Conservation (phyloP, 2,888 invertebrate genomes). For the Steinernema hermaphroditum region DNA sequence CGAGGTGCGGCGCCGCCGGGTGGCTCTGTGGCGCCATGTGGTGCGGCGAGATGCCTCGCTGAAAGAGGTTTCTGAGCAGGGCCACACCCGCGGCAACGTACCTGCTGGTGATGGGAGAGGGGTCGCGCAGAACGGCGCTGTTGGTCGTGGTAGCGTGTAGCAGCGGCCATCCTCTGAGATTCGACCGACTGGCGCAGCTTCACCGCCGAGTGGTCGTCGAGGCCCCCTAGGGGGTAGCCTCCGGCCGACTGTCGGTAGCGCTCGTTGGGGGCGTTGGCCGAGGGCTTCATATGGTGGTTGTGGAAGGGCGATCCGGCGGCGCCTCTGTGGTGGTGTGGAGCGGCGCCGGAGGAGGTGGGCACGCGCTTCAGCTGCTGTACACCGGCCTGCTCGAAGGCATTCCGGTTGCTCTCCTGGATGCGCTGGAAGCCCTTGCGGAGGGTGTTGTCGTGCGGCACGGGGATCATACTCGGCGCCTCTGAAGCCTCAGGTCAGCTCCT, state of each 20-base stretch:
- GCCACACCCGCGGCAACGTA: too few species aligned
- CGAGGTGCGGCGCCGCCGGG: constrained; percentile 65
- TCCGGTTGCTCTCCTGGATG: constrained; percentile 76
- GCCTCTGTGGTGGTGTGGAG: constrained; percentile 31
- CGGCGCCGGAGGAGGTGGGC: constrained; percentile 40
- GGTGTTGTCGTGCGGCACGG: constrained; percentile 87
- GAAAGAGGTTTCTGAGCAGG: too few species aligned
- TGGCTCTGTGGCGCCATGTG: constrained; percentile 52
- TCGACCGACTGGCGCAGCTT: constrained; percentile 30
- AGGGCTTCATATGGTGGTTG: constrained; percentile 32
- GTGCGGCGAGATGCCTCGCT: constrained; percentile 37
- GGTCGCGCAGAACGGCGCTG: constrained; percentile 36
- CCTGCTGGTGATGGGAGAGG: constrained; percentile 42
- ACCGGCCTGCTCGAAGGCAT: constrained; percentile 56
- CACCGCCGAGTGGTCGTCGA: not conserved
- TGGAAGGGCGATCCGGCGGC: not conserved
- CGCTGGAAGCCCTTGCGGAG: constrained; percentile 95
- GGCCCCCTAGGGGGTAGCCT: not conserved
- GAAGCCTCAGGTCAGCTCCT: not conserved
- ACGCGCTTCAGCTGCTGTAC: constrained; percentile 56
- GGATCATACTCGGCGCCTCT: constrained; percentile 77
- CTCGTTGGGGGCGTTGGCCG: not conserved
- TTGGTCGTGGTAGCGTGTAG: constrained; percentile 32
- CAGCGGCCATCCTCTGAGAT: constrained; percentile 27
- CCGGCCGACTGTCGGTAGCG: not conserved